Base-by-base conservation (phyloP, 1,140 invertebrate species). In the Eufriesea mexicana region DNA sequence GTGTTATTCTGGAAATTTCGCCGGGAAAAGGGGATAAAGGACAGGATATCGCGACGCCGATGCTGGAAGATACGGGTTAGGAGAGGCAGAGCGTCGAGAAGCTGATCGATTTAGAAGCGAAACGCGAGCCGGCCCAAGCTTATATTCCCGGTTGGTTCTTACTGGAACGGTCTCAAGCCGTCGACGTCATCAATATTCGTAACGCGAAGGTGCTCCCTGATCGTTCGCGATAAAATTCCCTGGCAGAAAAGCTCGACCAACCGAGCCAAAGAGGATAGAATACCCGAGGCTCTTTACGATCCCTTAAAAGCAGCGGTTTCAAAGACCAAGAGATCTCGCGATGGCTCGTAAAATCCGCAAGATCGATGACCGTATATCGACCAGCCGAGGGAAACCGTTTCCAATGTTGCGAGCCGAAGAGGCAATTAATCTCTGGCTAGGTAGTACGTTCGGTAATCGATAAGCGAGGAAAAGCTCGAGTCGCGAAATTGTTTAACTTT, bases 121-220 rank as follows among this genome's bases (percentile, higher is more conserved):
- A 70, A 74, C 8, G 57, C 5, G 25, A 62, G 18, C 45, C 55
- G 42, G 42, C 12, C 10, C 23, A 2, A 25, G 47, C 51, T 78
- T 70, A 55, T 49, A 28, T 78, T n/a, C 51, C 14, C 12, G 51
- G 54, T 10, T 25, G 61, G 51, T 74, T 79, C 82, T 57, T n/a
- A 12, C 28, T 12, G 49, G 28, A 59, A 73, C 62, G 62, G 45
- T 76, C 62, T 54, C 35, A 54, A 64, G 47, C 42, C 61, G 68
- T 73, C 54, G 42, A 78, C 51, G 77, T 79, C 82, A 79, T 85
- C 82, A 49, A 85, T 85, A 86, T 86, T 84, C 83, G 35, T 67
- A 72, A 62, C 49, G 47, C 28, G 73, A 59, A 54, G 64, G 62
- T 78, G 35, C 62, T 45, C 23, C 35, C 42, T n/a, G 72, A 81